Evolutionary conservation across 2,113 vertebrate genomes (phyloP).

Genomic region (Pseudopipra pipra): DNA sequence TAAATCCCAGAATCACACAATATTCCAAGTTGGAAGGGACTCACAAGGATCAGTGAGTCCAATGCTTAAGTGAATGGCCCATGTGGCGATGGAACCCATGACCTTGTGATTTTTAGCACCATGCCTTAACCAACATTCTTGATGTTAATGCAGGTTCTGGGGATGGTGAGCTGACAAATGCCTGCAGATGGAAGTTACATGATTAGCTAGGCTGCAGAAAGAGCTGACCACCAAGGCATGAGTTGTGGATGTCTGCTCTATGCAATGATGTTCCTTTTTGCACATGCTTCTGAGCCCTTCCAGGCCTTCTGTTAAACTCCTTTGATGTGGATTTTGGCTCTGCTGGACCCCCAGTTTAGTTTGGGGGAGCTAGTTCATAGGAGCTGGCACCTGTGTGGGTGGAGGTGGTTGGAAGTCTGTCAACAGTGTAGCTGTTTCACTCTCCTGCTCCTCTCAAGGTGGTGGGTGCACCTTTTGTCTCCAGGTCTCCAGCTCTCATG

Average conservation of each 20-base stretch:
- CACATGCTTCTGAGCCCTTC: not conserved
- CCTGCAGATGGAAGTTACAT: not conserved
- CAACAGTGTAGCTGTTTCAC: not conserved
- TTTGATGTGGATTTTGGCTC: not conserved
- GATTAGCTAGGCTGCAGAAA: not conserved
- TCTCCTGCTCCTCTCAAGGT: not conserved
- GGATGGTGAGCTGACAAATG: not conserved
- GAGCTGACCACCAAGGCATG: not conserved
- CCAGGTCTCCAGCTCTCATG: not conserved
- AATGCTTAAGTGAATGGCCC: not conserved
- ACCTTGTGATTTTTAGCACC: not conserved
- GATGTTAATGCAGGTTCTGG: not conserved
- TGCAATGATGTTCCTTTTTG: not conserved
- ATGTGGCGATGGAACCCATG: not conserved
- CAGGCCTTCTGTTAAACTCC: not conserved
- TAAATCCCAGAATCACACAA: not conserved
- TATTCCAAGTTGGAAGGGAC: not conserved
- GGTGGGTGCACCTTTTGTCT: not conserved
- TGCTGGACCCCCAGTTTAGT: not conserved
- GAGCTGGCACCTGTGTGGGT: not conserved
- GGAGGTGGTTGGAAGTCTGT: not conserved
- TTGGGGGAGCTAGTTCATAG: not conserved
- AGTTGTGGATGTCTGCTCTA: accelerated
- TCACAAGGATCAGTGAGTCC: not conserved
- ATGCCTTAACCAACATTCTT: not conserved